A percentile compares a stretch with the other conserved stretches of the same genome.
Evolutionary conservation across 2,113 vertebrate species (phyloP).

Genomic region (Upupa epops): DNA sequence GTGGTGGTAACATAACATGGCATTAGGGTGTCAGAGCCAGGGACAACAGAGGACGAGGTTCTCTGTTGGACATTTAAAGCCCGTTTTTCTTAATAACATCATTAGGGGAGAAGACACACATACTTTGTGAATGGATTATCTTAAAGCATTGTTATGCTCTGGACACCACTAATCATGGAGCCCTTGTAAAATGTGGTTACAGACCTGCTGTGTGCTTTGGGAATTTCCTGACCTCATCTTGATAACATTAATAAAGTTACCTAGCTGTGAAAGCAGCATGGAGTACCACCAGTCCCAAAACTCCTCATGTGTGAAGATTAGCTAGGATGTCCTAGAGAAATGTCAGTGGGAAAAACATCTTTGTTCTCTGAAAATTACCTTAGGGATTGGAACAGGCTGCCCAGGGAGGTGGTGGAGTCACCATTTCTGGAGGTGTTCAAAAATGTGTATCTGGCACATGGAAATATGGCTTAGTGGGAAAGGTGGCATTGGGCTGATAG

Average conservation of each 20-base stretch:
- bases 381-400: no score
- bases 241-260: neutral
- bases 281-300: neutral
- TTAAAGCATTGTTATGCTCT: neutral
- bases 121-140: constrained; percentile 14
- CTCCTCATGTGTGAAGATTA: neutral
- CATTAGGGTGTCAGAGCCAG: neutral
- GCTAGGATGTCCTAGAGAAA: neutral
- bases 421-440: no score
- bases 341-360: neutral
- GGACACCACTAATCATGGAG: neutral
- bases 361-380: no score
- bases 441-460: no score
- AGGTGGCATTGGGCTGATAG: no score
- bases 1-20: neutral
- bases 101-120: neutral
- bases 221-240: neutral
- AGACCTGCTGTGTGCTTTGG: neutral
- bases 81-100: neutral
- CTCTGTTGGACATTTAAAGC: neutral
- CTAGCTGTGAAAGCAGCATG: neutral
- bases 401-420: no score
- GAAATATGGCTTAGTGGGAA: no score
- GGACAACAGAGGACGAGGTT: neutral
- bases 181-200: neutral